A percentile compares a stretch with the other conserved stretches of the same genome.
Evolutionary conservation across 2,113 vertebrate genomes (phyloP).

Genomic region (Sapayoa aenigma): DNA sequence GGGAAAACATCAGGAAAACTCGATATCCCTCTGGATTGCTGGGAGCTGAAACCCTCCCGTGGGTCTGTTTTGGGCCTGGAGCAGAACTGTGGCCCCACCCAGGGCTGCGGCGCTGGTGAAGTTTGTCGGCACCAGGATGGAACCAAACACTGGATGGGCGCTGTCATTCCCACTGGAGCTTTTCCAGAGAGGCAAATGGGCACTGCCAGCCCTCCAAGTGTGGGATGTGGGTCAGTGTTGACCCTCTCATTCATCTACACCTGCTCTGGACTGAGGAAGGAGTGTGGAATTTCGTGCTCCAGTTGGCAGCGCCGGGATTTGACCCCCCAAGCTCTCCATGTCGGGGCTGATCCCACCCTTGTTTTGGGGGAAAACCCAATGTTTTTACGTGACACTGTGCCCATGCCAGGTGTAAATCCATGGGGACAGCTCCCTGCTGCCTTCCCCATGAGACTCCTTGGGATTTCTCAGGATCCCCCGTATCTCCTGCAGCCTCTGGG

Average conservation of each 20-base stretch:
- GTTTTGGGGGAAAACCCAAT: not conserved
- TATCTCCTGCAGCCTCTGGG: not conserved
- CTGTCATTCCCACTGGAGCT: not conserved
- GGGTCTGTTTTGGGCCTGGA: not conserved
- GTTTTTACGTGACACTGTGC: accelerated
- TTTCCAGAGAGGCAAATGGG: not conserved
- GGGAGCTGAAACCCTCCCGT: not conserved
- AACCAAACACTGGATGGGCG: accelerated
- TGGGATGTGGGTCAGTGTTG: not conserved
- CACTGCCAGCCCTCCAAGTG: not conserved
- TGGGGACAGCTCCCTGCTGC: not conserved
- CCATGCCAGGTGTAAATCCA: not conserved
- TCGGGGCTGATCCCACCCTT: not conserved
- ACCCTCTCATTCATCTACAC: not conserved
- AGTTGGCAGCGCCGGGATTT: not conserved
- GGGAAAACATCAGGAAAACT: not conserved
- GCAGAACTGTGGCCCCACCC: accelerated
- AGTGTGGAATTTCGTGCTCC: accelerated
- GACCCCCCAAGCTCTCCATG: accelerated
- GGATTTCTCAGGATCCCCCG: not conserved
- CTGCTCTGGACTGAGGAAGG: accelerated
- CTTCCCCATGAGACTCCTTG: not conserved
- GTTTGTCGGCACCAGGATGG: accelerated
- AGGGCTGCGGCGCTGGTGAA: accelerated
- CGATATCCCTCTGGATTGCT: not conserved